Evolutionary conservation across 1,140 invertebrate genomes (phyloP).

Genomic region (Micrasema longulum): DNA sequence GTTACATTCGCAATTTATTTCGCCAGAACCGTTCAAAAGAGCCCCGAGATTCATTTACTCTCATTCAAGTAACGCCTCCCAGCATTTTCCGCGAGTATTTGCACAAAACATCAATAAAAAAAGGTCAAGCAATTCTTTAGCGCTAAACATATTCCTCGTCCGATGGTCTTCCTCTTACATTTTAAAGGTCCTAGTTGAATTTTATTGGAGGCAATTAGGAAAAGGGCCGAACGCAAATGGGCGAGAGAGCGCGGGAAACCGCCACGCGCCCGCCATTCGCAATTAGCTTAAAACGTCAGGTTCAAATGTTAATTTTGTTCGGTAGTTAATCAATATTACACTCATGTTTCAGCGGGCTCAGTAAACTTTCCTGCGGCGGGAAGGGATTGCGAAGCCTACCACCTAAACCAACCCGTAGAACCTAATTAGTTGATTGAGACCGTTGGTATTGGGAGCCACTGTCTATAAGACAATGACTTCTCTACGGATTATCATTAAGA

Average conservation of each 20-base stretch:
- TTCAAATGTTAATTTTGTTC: conserved; percentile 54
- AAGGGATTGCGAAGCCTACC: conserved; percentile 13
- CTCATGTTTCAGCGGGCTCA: conserved; percentile 46
- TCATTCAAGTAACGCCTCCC: conserved; percentile 26
- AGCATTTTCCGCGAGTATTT: conserved; percentile 41
- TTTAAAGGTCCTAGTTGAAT: conserved; percentile 52
- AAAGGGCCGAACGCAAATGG: conserved; percentile 36
- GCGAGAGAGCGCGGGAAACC: conserved; percentile 39
- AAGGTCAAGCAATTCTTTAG: conserved; percentile 48
- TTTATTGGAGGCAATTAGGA: conserved; percentile 54
- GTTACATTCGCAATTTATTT: conserved; percentile 16
- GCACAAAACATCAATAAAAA: conserved; percentile 54
- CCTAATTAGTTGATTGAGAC: conserved; percentile 54
- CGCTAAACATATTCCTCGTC: conserved; percentile 44
- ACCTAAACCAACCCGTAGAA: conserved; percentile 39
- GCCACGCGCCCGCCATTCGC: conserved; percentile 43
- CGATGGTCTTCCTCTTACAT: conserved; percentile 37
- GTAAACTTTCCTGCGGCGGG: conserved; percentile 34
- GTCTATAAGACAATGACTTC: background rate
- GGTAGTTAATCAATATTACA: conserved; percentile 54
- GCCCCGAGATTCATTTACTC: conserved; percentile 30
- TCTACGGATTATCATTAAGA: background rate
- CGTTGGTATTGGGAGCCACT: background rate
- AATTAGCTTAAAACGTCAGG: conserved; percentile 54
- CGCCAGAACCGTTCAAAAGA: conserved; percentile 4